Base-by-base conservation (phyloP, 2,113 vertebrate genomes). In the Gorsachius goisagi region DNA sequence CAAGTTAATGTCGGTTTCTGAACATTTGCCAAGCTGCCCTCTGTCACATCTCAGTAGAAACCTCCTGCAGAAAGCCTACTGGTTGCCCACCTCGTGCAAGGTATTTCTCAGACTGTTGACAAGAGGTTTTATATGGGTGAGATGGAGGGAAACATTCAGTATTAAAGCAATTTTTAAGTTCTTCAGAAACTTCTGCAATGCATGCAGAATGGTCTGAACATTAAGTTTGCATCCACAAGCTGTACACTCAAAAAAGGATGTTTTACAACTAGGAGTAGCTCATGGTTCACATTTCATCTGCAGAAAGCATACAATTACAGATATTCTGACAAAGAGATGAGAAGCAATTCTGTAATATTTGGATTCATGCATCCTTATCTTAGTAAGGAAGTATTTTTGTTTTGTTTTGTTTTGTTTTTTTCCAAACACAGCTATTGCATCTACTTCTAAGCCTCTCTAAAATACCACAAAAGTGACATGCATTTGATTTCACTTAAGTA, bases 11-110 rank as follows among this genome's bases (percentile, higher is more conserved):
- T 97, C 90, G 92, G 95, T 96, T 98, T 97, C 98, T 98, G 99
- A 99, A 98, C 96, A 91, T 97, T 98, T 99, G 99, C 99, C 99
- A 99, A 97, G 97, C 97, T 98, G 98, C 98, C 98, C 99, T 99
- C 98, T 98, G 98, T 98, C 98, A 99, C 98, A 97, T 98, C 97
- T 97, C 89, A 89, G 95, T 94, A 97, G 98, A 98, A 97, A 96
- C 87, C 98, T 97, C 98, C 98, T 94, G 96, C 86, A 85, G 97
- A 98, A 98, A 98, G 97, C 93, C 98, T 93, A 96, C 96, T 93
- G 98, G 98, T 80, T 97, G 96, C 98, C 96, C 97, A 98, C 98
- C 97, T 98, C 62, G 97, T 88, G 49, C 94, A 97, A 97, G 89
- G 93, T 97, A 98, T 98, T 98, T 98, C 95, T 94, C 91, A 93